Percentiles rank a stretch among this genome's conserved stretches.
These are phyloP conservation scores for Linepithema humile DNA, from an alignment of 1,140 invertebrate genomes.

Conservation along the genomic window DNA sequence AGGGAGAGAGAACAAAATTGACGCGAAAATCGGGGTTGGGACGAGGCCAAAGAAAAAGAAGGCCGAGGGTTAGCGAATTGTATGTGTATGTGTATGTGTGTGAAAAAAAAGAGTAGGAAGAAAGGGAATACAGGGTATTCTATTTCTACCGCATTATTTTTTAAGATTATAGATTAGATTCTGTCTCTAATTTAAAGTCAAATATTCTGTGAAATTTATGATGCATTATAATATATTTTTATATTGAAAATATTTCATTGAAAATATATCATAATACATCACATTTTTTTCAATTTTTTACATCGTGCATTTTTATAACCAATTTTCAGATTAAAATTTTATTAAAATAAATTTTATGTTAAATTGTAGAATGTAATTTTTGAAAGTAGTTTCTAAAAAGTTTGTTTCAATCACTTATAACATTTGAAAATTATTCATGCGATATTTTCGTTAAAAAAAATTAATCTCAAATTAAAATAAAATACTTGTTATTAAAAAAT, in stretches of 20 bases:
- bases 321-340: not conserved
- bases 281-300: not conserved
- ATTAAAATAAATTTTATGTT: not conserved
- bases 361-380: not conserved
- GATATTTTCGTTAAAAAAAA: not conserved
- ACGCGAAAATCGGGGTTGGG: conserved; percentile 1
- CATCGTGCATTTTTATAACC: not conserved
- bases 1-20: conserved; percentile 39
- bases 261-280: too few relatives aligned
- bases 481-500: not conserved
- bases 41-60: conserved; percentile 29
- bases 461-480: not conserved
- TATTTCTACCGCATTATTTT: not conserved
- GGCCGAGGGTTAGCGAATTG: conserved; percentile 26
- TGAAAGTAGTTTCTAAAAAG: not conserved
- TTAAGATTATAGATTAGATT: not conserved
- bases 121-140: conserved; percentile 4
- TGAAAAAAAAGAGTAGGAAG: not conserved
- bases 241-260: too few relatives aligned
- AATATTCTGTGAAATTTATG: not conserved
- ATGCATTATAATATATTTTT: too few relatives aligned
- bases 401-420: not conserved
- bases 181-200: not conserved
- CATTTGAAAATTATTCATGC: not conserved
- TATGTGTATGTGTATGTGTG: too few relatives aligned